phyloP scores from a whole-genome alignment of 2,113 vertebrate species.

The Platycercus adscitus region DNA sequence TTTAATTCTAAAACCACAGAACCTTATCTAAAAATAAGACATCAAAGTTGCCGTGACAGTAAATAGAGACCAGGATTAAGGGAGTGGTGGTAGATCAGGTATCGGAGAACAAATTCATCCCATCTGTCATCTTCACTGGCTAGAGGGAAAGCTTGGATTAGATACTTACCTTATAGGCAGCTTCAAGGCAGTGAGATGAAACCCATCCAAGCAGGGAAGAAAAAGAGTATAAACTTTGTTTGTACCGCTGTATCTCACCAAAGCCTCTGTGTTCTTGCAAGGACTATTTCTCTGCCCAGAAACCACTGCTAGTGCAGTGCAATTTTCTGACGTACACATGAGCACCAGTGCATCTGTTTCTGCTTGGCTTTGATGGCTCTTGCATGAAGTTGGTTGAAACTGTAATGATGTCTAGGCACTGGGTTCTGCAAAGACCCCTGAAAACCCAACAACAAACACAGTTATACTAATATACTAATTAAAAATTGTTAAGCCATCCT shows the following conservation, averaged over 20 bases:
- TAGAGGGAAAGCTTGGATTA: not conserved
- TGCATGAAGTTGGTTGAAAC: not conserved
- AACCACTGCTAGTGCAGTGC: not conserved
- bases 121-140: not conserved
- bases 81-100: not conserved
- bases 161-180: not conserved
- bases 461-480: not conserved
- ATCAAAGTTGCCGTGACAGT: not conserved
- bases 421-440: not conserved
- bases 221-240: not conserved
- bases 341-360: not conserved
- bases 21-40: conserved; percentile 22
- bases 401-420: fast-evolving
- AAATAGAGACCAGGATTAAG: not conserved
- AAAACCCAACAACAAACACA: not conserved
- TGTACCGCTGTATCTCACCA: not conserved
- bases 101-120: not conserved
- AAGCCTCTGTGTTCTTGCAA: not conserved
- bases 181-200: not conserved
- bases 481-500: not conserved
- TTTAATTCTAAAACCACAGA: conserved; percentile 6
- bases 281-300: not conserved
- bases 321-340: not conserved
- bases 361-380: not conserved
- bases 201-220: not conserved